These are phyloP conservation scores for Aphodius granarius DNA, from an alignment of 2,888 invertebrate species.

Conservation along the genomic window DNA sequence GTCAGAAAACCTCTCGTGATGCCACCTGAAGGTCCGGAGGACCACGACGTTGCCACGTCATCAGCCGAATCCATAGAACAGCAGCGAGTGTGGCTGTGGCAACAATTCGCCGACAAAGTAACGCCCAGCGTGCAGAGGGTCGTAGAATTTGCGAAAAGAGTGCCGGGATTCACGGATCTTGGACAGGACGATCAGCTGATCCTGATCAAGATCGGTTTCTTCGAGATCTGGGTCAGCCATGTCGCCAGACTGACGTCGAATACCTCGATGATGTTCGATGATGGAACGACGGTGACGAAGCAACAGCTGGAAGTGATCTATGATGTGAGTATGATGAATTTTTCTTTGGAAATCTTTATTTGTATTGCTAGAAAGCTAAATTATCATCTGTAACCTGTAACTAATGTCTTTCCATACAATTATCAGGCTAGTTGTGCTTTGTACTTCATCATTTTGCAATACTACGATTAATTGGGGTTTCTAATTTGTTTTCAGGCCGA, in stretches of 20 bases:
- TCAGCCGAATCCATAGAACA: constrained; percentile 68
- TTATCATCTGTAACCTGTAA: too few relatives aligned
- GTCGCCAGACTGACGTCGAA: constrained; percentile 78
- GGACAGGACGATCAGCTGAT: constrained; percentile 96
- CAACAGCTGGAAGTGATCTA: constrained; percentile 86
- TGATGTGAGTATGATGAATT: constrained; percentile 66
- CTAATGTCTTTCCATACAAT: too few relatives aligned
- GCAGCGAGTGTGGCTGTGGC: constrained; percentile 84
- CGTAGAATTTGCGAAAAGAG: constrained; percentile 94
- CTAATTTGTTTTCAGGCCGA: constrained; percentile 66
- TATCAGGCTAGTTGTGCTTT: too few relatives aligned
- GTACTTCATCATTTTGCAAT: too few relatives aligned
- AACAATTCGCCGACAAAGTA: constrained; percentile 81
- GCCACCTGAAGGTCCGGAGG: constrained; percentile 51
- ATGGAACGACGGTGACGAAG: constrained; percentile 81
- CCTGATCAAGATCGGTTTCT: constrained; percentile 94
- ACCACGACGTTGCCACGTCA: constrained; percentile 56
- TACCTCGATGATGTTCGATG: constrained; percentile 82
- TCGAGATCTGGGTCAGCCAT: constrained; percentile 93
- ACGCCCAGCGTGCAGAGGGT: constrained; percentile 91
- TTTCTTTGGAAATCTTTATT: constrained; percentile 3
- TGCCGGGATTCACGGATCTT: constrained; percentile 89
- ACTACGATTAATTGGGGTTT: neutral
- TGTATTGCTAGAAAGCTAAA: neutral
- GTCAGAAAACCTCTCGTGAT: constrained; percentile 71